phyloP scores from a whole-genome alignment of 2,888 invertebrate genomes.

The Microctonus aethiopoides region DNA sequence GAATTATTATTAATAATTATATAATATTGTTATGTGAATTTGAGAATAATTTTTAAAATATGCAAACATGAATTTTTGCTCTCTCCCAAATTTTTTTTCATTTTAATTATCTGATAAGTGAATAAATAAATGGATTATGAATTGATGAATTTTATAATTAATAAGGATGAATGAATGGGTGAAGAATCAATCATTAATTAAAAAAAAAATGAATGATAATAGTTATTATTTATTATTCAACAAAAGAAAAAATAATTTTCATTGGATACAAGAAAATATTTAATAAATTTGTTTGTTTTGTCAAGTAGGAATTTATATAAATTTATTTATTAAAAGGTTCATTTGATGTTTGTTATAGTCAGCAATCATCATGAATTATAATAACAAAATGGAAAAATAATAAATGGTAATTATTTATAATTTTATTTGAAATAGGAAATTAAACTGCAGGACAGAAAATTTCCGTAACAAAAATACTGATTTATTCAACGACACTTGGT shows the following conservation, averaged over 20 bases:
- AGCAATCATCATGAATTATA: conserved; percentile 6
- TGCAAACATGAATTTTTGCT: neutral
- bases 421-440: conserved; percentile 25
- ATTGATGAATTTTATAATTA: neutral
- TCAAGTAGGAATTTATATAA: conserved; percentile 34
- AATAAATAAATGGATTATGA: too few species aligned
- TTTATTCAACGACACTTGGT: conserved; percentile 45
- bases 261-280: conserved; percentile 31
- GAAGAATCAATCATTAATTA: conserved; percentile 16
- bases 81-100: neutral
- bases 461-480: conserved; percentile 31
- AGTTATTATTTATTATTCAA: neutral
- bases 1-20: too few species aligned
- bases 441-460: conserved; percentile 30
- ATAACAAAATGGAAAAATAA: conserved; percentile 14
- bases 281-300: conserved; percentile 17
- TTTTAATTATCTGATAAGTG: neutral
- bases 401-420: neutral
- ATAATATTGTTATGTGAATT: too few species aligned
- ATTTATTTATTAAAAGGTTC: neutral
- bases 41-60: too few species aligned
- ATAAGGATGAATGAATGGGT: neutral
- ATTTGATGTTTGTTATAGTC: neutral
- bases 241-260: conserved; percentile 17
- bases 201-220: conserved; percentile 47